Evolutionary conservation across 2,888 invertebrate genomes (phyloP).

Genomic region (Dasysyrphus albostriatus): DNA sequence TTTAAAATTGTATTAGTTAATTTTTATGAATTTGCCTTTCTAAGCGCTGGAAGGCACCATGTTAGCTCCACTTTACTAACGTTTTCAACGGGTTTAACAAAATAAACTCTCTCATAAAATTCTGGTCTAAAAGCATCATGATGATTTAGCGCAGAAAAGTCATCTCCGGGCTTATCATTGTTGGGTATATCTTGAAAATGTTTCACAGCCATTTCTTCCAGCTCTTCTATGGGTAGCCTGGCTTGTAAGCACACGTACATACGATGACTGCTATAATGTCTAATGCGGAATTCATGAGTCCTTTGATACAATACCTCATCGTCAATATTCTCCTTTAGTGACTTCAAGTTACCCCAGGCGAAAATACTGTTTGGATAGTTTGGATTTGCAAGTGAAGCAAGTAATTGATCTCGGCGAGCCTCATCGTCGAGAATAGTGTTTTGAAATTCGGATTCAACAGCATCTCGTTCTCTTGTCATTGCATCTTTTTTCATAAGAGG

Average conservation of each 20-base stretch:
- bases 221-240: conserved; percentile 81
- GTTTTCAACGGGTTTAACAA: conserved; percentile 90
- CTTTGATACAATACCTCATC: conserved; percentile 88
- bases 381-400: conserved; percentile 88
- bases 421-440: conserved; percentile 90
- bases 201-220: conserved; percentile 82
- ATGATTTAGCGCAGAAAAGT: conserved; percentile 85
- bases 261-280: conserved; percentile 93
- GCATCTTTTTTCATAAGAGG: conserved; percentile 94
- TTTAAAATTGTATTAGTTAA: neutral
- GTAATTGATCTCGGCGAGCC: conserved; percentile 90
- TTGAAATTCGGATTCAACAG: conserved; percentile 95
- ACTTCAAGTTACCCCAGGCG: conserved; percentile 92
- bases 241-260: conserved; percentile 95
- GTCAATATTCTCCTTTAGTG: conserved; percentile 88
- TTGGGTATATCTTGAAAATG: conserved; percentile 89
- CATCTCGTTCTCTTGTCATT: conserved; percentile 93
- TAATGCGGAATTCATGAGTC: conserved; percentile 89
- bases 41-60: conserved; percentile 82
- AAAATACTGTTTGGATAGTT: conserved; percentile 91
- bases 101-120: conserved; percentile 85
- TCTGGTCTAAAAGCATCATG: conserved; percentile 80
- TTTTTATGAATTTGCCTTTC: conserved; percentile 72
- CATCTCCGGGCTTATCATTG: conserved; percentile 87
- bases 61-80: conserved; percentile 86